Evolutionary conservation across 1,140 invertebrate species (phyloP).

Genomic region (Psilanteris sp.): DNA sequence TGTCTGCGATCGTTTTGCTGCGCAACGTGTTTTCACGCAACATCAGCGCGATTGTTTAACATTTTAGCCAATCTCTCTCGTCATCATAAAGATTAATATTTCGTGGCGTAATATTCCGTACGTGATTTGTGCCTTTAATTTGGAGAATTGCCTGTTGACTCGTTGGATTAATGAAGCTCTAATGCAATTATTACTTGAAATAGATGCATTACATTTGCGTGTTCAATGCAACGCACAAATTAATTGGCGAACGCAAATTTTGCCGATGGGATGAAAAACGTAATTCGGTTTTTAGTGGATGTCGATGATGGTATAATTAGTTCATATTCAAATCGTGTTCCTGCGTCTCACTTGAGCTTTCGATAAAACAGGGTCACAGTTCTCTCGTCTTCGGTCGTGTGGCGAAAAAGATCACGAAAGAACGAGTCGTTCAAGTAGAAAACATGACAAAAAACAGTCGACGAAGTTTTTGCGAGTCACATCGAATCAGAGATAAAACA

Average conservation of each 20-base stretch:
- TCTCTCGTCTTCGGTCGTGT: conserved; percentile 18
- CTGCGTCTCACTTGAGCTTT: neutral
- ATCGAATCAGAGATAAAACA: conserved; percentile 59
- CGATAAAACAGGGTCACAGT: conserved; percentile 17
- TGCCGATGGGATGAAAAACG: conserved; percentile 5
- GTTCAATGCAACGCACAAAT: conserved; percentile 23
- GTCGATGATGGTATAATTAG: conserved; percentile 27
- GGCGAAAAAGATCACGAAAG: conserved; percentile 49
- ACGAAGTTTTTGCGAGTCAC: conserved; percentile 54
- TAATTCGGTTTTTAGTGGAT: conserved; percentile 14
- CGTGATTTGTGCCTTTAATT: conserved; percentile 64
- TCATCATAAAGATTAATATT: conserved; percentile 68
- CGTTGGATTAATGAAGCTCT: conserved; percentile 59
- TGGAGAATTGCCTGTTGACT: conserved; percentile 56
- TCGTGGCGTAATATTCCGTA: conserved; percentile 32
- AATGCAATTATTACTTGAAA: conserved; percentile 60
- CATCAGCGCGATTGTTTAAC: conserved; percentile 71
- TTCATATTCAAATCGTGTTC: conserved; percentile 24
- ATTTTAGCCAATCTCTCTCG: conserved; percentile 67
- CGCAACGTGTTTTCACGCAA: conserved; percentile 36
- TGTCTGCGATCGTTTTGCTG: conserved; percentile 35
- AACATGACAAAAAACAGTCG: conserved; percentile 60
- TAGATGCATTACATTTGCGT: conserved; percentile 20
- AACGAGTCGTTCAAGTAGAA: conserved; percentile 48
- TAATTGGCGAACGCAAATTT: conserved; percentile 24